Percentiles rank a stretch among this genome's conserved stretches.
These are phyloP conservation scores for Nineta flava DNA, from an alignment of 2,888 invertebrate species.

Conservation along the genomic window DNA sequence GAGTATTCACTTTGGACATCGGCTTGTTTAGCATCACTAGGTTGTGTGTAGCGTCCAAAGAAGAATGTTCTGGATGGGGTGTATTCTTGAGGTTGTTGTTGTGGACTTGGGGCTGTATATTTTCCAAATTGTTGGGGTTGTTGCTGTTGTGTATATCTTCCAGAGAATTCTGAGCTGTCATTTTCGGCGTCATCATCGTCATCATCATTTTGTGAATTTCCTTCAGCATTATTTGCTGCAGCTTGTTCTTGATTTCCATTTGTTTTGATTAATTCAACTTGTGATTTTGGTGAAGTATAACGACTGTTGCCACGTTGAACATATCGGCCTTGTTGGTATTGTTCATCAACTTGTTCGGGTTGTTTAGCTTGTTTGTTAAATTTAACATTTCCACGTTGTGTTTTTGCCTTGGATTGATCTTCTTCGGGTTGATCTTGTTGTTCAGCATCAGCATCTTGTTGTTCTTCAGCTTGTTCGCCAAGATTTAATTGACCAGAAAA, in stretches of 20 bases:
- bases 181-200: too few relatives aligned
- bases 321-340: neutral
- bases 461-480: neutral
- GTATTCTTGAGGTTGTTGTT: conserved; percentile 19
- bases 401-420: neutral
- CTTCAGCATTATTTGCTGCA: too few relatives aligned
- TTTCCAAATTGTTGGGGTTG: too few relatives aligned
- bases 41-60: neutral
- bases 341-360: neutral
- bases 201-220: too few relatives aligned
- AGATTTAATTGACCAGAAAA: too few relatives aligned
- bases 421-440: neutral
- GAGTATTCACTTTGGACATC: neutral
- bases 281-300: neutral
- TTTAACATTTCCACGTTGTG: neutral
- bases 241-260: too few relatives aligned
- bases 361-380: neutral
- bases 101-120: neutral
- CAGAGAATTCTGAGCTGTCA: neutral
- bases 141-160: neutral
- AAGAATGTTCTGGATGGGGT: neutral
- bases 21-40: conserved; percentile 1
- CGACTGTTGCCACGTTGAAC: neutral
- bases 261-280: too few relatives aligned
- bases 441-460: neutral